Evolutionary conservation across 2,888 invertebrate genomes (phyloP), one percentile per base, ranked within the genome.

Genomic region (Cerastis rubricosa): DNA sequence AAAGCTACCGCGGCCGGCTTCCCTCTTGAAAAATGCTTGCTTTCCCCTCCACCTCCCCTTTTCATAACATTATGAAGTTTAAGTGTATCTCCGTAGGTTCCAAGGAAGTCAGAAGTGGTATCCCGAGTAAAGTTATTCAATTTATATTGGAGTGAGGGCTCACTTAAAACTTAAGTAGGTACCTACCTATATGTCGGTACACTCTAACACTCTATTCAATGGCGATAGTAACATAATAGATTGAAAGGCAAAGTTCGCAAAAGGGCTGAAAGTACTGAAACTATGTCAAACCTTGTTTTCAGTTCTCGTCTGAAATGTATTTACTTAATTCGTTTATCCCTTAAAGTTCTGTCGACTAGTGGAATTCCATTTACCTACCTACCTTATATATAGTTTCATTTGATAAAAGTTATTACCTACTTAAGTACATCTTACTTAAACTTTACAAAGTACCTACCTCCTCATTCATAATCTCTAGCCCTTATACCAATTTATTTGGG

Each of bases 61-160:
- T 71, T 57, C 71, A 80, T 86, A 85, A 74, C 54, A 78, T 81
- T 85, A 84, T 68, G 57, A 75, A 64, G 63, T 80, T 76, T 67
- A 77, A 69, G 69, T 40, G 76, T 64, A 80, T 63, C 74, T 76
- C 59, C 22, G 63, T 35, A 51, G 47, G 19, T 63, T 59, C 43
- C 63, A 59, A 85, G 57, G 72, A 68, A 63, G 25, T 59, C 51
- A 61, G 63, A 84, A 84, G 67, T 77, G 61, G 47, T 54, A 51
- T n/a, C 22, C 25, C 63, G 69, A 72, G 70, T 72, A 59, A 65
- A 85, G 77, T 80, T 74, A 85, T 84, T 86, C 65, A 84, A 84
- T 83, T 80, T 79, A 22, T 12, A 43, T 29, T 57, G 45, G 35
- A 66, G 71, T 63, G 65, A 76, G 72, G 61, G 75, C n/a, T 77